phyloP scores from a whole-genome alignment of 1,140 invertebrate species.

The Microplitis demolitor region DNA sequence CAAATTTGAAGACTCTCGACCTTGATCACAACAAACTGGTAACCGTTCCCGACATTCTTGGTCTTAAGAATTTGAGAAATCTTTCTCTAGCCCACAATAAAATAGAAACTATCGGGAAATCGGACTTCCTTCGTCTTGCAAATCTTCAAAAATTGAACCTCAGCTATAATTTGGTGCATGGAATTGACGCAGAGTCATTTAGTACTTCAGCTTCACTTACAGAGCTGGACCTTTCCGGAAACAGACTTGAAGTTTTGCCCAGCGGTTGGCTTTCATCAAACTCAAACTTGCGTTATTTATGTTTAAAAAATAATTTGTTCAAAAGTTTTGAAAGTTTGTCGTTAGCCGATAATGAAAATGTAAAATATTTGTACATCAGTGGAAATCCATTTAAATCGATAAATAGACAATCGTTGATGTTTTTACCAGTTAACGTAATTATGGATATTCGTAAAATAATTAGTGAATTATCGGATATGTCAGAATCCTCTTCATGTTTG shows the following conservation, averaged over 20 bases:
- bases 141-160: not conserved
- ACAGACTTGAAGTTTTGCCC: not conserved
- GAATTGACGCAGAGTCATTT: not conserved
- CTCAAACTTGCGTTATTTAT: not conserved
- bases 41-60: not conserved
- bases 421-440: not conserved
- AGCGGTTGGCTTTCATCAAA: not conserved
- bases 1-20: not conserved
- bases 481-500: too few species aligned
- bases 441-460: not conserved
- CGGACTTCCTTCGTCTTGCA: not conserved
- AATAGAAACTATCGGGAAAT: not conserved
- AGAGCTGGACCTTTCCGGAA: not conserved
- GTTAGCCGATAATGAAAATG: slow-evolving; percentile 21
- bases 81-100: slow-evolving; percentile 4
- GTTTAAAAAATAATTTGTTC: not conserved
- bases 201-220: not conserved
- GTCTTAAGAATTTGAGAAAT: not conserved
- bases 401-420: not conserved
- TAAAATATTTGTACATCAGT: slow-evolving; percentile 1
- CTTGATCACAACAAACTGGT: slow-evolving; percentile 6
- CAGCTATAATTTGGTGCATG: not conserved
- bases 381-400: slow-evolving; percentile 21
- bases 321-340: not conserved
- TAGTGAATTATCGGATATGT: too few species aligned